Evolutionary conservation across 2,113 vertebrate species (phyloP).

Genomic region (Siphamia tubifer): DNA sequence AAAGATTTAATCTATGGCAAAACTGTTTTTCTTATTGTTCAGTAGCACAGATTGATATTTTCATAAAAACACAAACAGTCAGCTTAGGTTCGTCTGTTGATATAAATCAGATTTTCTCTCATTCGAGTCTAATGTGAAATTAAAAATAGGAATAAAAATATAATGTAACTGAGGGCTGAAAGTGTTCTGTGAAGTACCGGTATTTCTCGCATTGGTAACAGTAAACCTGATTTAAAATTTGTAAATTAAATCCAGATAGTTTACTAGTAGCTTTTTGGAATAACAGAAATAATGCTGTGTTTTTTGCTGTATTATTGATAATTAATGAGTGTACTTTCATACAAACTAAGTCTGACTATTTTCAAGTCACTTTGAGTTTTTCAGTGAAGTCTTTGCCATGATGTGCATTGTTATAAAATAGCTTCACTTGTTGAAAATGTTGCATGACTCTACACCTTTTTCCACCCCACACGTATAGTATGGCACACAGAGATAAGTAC

Average conservation of each 20-base stretch:
- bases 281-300: too few relatives aligned
- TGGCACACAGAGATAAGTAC: too few relatives aligned
- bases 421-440: neutral
- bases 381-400: neutral
- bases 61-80: neutral
- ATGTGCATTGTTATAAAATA: neutral
- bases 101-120: neutral
- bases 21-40: too few relatives aligned
- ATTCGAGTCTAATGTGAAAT: neutral
- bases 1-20: neutral
- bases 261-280: neutral
- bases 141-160: neutral
- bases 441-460: neutral
- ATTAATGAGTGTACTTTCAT: too few relatives aligned
- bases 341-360: neutral
- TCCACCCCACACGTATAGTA: too few relatives aligned
- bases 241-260: neutral
- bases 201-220: neutral
- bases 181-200: neutral
- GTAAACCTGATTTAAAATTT: conserved; percentile 10
- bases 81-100: neutral
- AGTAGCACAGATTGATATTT: neutral
- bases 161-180: neutral
- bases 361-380: neutral
- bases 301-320: too few relatives aligned